Base-by-base conservation (phyloP, 1,140 invertebrate species). In the Eciton burchellii region DNA sequence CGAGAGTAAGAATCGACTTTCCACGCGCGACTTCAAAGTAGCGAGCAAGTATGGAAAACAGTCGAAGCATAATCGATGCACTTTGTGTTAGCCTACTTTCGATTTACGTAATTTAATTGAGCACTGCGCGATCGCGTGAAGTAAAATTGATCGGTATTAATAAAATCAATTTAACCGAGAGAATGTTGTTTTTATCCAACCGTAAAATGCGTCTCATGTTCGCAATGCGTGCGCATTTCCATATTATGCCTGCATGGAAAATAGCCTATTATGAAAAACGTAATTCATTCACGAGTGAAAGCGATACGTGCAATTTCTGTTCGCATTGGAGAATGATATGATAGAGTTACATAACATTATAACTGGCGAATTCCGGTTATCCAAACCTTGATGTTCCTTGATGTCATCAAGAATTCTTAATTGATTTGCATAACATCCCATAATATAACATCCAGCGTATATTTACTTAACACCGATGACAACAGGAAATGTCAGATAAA, bases 301-400 rank as follows among this genome's bases (percentile, higher is more conserved):
- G 84, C 70, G 56, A 56, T 12, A 45, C 6, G 35, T 35, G 35
- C 35, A 45, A 26, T 79, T 79, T 65, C 73, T 73, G 52, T 82
- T 68, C 56, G 43, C 24, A 52, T 43, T 16, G n/a, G n/a, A 35
- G 26, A 52, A 49, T 21, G 4, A 35, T 29, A 45, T 35, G 45
- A 82, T 65, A 82, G 16, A 63, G 74, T 86, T 82, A 41, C 84
- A n/a, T n/a, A n/a, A n/a, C n/a, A 76, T 82, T 63, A 86, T 35
- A 41, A 54, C 49, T 16, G 12, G 21, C 52, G n/a, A 16, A 12
- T 16, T 0, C 52, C 16, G 52, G 76, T 24, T 26, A 45, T 19
- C 19, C 0, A 66, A 35, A 47, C 26, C 54, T 3, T 54, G 21
- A 41, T 16, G 16, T 12, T 16, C 6, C 16, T n/a, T n/a, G 8